Base-by-base conservation (phyloP, 2,888 invertebrate species). In the Leuctra nigra region DNA sequence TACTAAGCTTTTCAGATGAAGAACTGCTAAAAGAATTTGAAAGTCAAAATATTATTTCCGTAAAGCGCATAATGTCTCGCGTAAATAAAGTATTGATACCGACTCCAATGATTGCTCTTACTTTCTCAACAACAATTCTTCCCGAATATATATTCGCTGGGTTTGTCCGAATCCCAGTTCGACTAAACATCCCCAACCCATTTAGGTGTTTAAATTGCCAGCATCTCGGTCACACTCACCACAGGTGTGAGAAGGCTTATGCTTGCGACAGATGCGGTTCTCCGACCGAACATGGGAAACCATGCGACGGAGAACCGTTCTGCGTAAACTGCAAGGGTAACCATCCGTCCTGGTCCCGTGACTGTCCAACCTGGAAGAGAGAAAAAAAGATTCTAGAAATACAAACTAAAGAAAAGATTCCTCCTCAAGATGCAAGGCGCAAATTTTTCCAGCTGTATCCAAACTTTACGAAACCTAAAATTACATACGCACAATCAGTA, bases 271-370 rank as follows among this genome's bases (percentile, higher is more conserved):
- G 25, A 13, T 41, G 41, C 16, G 39, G 20, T 7, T 20, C 16
- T 7, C 18, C 20, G 6, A 20, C 16, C 20, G 39, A 16, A 11
- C 39, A 39, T 16, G 54, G 39, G 13, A 14, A 14, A 16, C 54
- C 13, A 20, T 25, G 25, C 29, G 50, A 50, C 39, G 18, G 20
- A 39, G 39, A 39, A 18, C 39, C 39, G 4, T 18, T 14, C 39
- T 54, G 41, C 18, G 41, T 39, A 1, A 54, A 41, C 22, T 41
- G 41, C 16, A 20, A 39, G 14, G 54, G 39, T 24, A 14, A 14
- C 16, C 54, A 54, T 22, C 41, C 54, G 13, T 18, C 44, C 20
- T 54, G 33, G 29, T 54, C 41, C 14, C 4, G 41, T 1, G 54
- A 54, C 4, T 44, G 44, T 23, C 22, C 44, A 4, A 9, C 22